Base-by-base conservation (phyloP, 2,797 vertebrate species). In the Acanthurus lineatus region DNA sequence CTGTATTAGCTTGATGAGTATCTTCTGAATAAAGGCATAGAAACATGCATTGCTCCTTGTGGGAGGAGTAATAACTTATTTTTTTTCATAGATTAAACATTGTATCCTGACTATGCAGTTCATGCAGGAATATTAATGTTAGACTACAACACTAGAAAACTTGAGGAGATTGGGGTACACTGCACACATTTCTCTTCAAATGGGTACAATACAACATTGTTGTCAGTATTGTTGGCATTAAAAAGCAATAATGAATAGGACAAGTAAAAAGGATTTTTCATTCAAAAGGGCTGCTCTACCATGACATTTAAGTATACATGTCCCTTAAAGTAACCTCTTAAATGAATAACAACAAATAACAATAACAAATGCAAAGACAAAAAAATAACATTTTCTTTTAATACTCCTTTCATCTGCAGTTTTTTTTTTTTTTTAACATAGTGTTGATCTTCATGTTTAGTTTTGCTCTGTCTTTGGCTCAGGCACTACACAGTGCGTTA, bases 401-500 rank as follows among this genome's bases (percentile, higher is more conserved):
- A 2, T 49, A 58, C 38, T 20, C n/a, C 48, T 35, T n/a, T 53
- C 25, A 72, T 32, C 16, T 8, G 22, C 22, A 35, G 32, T 35
- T 35, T n/a, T n/a, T n/a, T n/a, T n/a, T n/a, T n/a, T n/a, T n/a
- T 35, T 35, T 32, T 35, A 35, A 67, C 48, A 32, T 49, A 61
- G n/a, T 60, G 17, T 57, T 70, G 22, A 40, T 40, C 8, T 28
- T 16, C 17, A 9, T 20, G n/a, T 77, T 54, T 64, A 35, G 28
- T 73, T 60, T 63, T 72, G 17, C 35, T 76, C 73, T 81, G 17
- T 81, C 52, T 68, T 69, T 65, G 56, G 14, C 44, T 69, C 84
- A 96, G 95, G 79, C 91, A 95, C 76, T 96, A 94, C 82, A 95
- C 92, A 0, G 94, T 96, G 61, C 97, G 97, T 72, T 99, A 98